These are phyloP conservation scores for Iphiclides podalirius DNA, from an alignment of 2,888 invertebrate genomes.

Conservation along the genomic window DNA sequence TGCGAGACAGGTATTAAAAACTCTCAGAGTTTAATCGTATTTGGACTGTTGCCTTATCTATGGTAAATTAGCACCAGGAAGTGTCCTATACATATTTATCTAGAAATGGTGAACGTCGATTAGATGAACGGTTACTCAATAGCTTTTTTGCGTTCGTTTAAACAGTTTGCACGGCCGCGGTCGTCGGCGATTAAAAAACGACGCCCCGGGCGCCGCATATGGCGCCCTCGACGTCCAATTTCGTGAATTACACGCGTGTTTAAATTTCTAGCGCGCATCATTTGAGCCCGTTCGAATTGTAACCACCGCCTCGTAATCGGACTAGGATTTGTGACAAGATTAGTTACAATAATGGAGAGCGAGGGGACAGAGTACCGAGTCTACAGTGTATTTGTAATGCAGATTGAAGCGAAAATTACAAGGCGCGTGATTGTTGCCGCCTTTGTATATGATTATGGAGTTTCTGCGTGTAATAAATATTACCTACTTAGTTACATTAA, in stretches of 20 bases:
- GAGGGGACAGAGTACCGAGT: conserved; percentile 50
- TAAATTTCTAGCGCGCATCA: conserved; percentile 61
- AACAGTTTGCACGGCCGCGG: conserved; percentile 1
- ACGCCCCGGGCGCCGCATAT: conserved; percentile 66
- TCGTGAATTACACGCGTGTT: conserved; percentile 70
- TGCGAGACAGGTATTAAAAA: too few species aligned
- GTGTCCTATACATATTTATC: too few species aligned
- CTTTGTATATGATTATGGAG: conserved; percentile 10
- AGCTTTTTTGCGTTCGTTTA: neutral
- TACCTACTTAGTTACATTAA: too few species aligned
- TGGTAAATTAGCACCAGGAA: too few species aligned
- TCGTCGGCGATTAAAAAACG: conserved; percentile 31
- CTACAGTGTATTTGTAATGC: conserved; percentile 52
- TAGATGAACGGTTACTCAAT: too few species aligned
- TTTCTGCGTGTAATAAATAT: too few species aligned
- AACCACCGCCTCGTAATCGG: conserved; percentile 54
- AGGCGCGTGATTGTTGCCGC: conserved; percentile 38
- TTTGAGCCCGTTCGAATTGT: conserved; percentile 58
- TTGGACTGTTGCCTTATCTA: too few species aligned
- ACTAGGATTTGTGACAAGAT: conserved; percentile 72
- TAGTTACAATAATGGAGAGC: conserved; percentile 62
- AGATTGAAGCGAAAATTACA: conserved; percentile 57
- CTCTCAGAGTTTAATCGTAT: too few species aligned
- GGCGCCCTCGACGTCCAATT: conserved; percentile 56
- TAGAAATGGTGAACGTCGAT: too few species aligned